Percentiles rank a stretch among this genome's conserved stretches.
phyloP scores from a whole-genome alignment of 2,113 vertebrate genomes.

The Hippocampus guttulatus region DNA sequence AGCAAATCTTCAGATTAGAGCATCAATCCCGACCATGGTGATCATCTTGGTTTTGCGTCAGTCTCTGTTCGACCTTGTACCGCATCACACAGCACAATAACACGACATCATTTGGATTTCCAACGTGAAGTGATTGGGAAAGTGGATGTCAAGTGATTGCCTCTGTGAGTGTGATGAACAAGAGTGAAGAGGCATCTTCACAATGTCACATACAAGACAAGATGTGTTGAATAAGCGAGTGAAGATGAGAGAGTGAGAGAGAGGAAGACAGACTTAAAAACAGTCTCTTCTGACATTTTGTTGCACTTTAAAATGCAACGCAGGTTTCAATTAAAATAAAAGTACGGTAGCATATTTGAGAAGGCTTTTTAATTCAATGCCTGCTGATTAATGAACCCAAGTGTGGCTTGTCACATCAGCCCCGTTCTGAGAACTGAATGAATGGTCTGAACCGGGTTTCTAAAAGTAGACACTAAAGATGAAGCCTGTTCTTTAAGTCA shows the following conservation, averaged over 20 bases:
- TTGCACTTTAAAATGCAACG: background rate
- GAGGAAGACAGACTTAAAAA: background rate
- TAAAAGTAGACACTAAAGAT: slow-evolving; percentile 20
- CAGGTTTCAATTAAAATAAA: background rate
- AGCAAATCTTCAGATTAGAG: slow-evolving; percentile 14
- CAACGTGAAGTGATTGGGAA: slow-evolving; percentile 10
- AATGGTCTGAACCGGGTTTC: slow-evolving; percentile 12
- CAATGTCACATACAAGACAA: background rate
- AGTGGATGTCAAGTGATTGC: slow-evolving; percentile 14
- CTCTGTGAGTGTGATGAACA: background rate
- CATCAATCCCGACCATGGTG: background rate
- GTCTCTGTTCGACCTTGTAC: background rate
- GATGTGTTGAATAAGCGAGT: background rate
- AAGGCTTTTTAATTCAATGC: background rate
- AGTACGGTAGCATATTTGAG: background rate
- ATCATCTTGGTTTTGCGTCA: background rate
- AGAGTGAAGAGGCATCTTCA: background rate
- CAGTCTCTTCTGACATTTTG: background rate
- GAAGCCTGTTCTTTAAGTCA: slow-evolving; percentile 37
- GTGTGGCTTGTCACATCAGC: slow-evolving; percentile 16
- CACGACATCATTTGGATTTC: slow-evolving; percentile 2
- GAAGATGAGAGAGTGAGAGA: background rate
- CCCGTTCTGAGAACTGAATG: slow-evolving; percentile 17
- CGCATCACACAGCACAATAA: background rate
- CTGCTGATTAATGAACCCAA: slow-evolving; percentile 11